Base-by-base conservation (phyloP, 2,113 vertebrate species). In the Ailurus styani region DNA sequence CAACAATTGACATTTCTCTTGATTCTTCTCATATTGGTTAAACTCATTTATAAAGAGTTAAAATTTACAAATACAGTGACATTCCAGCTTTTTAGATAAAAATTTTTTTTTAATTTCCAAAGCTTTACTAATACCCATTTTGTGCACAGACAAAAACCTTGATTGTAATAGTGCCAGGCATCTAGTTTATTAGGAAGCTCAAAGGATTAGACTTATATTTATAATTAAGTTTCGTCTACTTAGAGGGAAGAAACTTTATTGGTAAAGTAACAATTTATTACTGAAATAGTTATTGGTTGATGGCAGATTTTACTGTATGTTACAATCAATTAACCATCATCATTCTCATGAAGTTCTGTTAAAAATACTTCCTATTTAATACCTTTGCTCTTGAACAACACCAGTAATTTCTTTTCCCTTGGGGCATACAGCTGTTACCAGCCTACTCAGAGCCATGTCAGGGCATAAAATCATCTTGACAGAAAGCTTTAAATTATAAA, bases 401-500 rank as follows among this genome's bases (percentile, higher is more conserved):
- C 78, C 52, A 91, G 25, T 97, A 92, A 90, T 96, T 97, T 96
- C 29, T 23, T 96, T 97, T 97, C 50, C 57, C 93, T 96, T 90
- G 72, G 95, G 93, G 70, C 64, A 96, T 94, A 95, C 75, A 96
- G 54, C 92, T 97, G 90, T 97, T 96, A 73, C 62, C 81, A 98
- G 83, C 97, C 87, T 96, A 94, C 93, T 97, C 94, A 92, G 34
- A 96, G 87, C 75, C 84, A 88, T 96, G 90, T 94, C 95, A 97
- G 87, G 96, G 86, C 87, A 96, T 97, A 97, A 95, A 96, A 97
- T 96, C 97, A 94, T 97, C 95, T 91, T 97, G 95, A 97, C 72
- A 95, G 97, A 97, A 96, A 97, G 95, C 85, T 96, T 77, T 98
- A 88, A 97, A 97, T 97, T 98, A 97, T 98, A 97, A 98, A 97